These are phyloP conservation scores for Pseudolycoriella hygida DNA, from an alignment of 2,888 invertebrate species.

Conservation along the genomic window DNA sequence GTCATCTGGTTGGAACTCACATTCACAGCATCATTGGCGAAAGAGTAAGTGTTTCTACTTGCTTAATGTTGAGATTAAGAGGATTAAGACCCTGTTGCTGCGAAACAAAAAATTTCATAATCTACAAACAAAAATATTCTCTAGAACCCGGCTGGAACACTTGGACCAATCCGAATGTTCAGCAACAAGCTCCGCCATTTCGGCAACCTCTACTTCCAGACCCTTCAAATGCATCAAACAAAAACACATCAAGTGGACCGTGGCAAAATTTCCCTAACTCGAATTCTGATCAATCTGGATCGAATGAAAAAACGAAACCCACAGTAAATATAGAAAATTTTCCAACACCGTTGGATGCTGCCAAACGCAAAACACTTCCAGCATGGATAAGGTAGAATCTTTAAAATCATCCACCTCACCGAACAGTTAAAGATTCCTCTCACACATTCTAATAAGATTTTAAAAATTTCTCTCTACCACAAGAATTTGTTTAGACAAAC, in stretches of 20 bases:
- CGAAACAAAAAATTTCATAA: too few species aligned
- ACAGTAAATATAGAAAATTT: background rate
- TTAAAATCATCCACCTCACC: too few species aligned
- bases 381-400: constrained; percentile 88
- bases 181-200: constrained; percentile 5
- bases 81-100: background rate
- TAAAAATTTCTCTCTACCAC: too few species aligned
- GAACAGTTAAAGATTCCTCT: too few species aligned
- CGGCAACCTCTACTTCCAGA: constrained; percentile 3
- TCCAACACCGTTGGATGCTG: constrained; percentile 47
- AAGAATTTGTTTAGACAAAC: too few species aligned
- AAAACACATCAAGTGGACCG: background rate
- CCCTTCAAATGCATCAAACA: background rate
- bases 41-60: background rate
- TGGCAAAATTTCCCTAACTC: background rate
- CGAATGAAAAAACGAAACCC: background rate
- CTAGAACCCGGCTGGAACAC: constrained; percentile 5
- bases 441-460: too few species aligned
- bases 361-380: constrained; percentile 78
- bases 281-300: background rate
- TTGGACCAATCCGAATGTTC: constrained; percentile 10
- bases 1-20: constrained; percentile 6
- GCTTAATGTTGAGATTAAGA: background rate
- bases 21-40: constrained; percentile 6
- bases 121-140: too few species aligned